Base-by-base conservation (phyloP, 2,888 invertebrate species). In the Autographa gamma region DNA sequence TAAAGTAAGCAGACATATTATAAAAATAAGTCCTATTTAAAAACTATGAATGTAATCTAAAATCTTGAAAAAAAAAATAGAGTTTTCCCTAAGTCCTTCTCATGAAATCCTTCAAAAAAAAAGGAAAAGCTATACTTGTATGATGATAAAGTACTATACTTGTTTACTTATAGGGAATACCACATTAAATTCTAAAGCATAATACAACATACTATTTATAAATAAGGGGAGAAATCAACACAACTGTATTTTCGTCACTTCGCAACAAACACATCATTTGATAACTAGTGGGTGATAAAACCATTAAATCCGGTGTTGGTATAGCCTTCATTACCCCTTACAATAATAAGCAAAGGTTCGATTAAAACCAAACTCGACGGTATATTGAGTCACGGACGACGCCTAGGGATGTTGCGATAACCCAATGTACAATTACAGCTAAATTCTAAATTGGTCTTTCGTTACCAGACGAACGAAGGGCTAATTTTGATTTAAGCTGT, bases 301-400 rank as follows among this genome's bases (percentile, higher is more conserved):
- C 65, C 73, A 67, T 66, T 61, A 66, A 63, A 58, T 52, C 6
- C 31, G 31, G 52, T 32, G 18, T 67, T 66, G 54, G 65, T 41
- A 31, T 25, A n/a, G 19, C 58, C 19, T 58, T 63, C 66, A 66
- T 60, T 66, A 64, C 43, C 8, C 48, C 48, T 14, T 60, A 68
- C 60, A 81, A 80, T 77, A 80, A 67, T 54, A 63, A 25, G 34
- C 19, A 60, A 59, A 60, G 19, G 56, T 25, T 31, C 67, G 63
- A 78, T 78, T 78, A 19, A 81, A 78, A 58, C 79, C 67, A 73
- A 81, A 73, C 74, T 32, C 25, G 16, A n/a, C 19, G 9, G 25
- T 38, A 25, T 77, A 72, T 77, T 81, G 66, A 81, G 73, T 81
- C 78, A 58, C 67, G 58, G 41, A 59, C 25, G 48, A 60, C 16